These are phyloP conservation scores for Saguinus imperator DNA, from an alignment of 2,113 vertebrate species.

Conservation along the genomic window DNA sequence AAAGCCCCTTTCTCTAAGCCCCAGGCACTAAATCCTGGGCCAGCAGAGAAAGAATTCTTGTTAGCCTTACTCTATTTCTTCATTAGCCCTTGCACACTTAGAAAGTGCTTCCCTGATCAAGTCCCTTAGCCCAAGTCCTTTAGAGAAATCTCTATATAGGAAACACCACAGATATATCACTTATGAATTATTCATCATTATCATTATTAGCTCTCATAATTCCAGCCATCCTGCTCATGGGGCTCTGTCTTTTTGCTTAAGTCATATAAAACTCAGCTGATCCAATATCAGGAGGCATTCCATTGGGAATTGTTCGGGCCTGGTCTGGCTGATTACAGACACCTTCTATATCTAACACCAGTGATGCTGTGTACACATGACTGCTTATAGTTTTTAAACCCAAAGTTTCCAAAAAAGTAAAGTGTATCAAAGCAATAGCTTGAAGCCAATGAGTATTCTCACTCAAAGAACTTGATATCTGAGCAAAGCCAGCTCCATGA, in stretches of 20 bases:
- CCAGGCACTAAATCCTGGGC: neutral
- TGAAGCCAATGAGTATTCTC: neutral
- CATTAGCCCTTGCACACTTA: constrained; percentile 40
- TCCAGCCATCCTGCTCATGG: constrained; percentile 63
- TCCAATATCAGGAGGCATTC: constrained; percentile 62
- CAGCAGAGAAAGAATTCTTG: neutral
- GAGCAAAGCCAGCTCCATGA: neutral
- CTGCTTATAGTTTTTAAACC: constrained; percentile 11
- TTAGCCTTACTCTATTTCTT: neutral
- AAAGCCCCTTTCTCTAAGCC: neutral
- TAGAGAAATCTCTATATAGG: constrained; percentile 39
- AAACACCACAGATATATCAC: constrained; percentile 54
- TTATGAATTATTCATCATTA: constrained; percentile 74
- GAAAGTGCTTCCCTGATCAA: neutral
- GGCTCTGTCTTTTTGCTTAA: constrained; percentile 73
- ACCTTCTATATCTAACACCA: neutral
- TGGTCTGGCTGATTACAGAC: constrained; percentile 20
- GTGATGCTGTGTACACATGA: neutral
- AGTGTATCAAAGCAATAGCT: neutral
- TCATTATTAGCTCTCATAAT: constrained; percentile 70
- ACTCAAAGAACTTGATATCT: neutral
- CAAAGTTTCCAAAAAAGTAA: neutral
- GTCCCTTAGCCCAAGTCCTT: constrained; percentile 32
- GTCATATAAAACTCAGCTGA: constrained; percentile 77
- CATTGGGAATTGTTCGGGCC: neutral